Base-by-base conservation (phyloP, 2,113 vertebrate genomes). In the Paratilapia polleni region DNA sequence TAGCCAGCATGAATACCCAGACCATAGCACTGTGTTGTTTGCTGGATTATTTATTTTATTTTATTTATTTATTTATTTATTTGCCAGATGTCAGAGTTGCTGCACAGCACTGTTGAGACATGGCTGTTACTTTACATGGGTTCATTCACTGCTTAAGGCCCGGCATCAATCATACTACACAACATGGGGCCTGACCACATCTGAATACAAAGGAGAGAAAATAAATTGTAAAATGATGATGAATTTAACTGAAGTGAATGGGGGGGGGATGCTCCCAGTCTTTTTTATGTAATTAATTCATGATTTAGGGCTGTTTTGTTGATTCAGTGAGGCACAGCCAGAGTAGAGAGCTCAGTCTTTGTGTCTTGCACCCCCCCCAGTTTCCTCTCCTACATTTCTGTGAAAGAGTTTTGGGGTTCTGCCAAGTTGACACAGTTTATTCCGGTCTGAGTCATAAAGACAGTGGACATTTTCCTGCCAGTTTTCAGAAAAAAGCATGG, bases 61-160 rank as follows among this genome's bases (percentile, higher is more conserved):
- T 41, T 47, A 41, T 24, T 34, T 31, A n/a, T 52, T 34, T 60
- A 34, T 73, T 38, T 77, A 43, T 78, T 12, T 54, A 20, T 63
- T 24, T 68, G 38, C 77, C 80, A 90, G 81, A 88, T 90, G 86
- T 94, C 84, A 84, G 56, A 78, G 70, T 76, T 59, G 4, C 57
- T 81, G 59, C 79, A 28, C 20, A 6, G 47, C 54, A 24, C 62
- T 58, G 68, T 56, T 68, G 85, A 78, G 85, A 78, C 74, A 4
- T 15, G 34, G 22, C 19, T 73, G 79, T 77, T 60, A n/a, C 77
- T 82, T 86, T 76, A 57, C 70, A 61, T 36, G 70, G 59, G 63
- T 75, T 85, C 54, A 74, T 62, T 47, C 14, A 3, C 49, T 3
- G 62, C 90, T 82, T 58, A 82, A 17, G 61, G 76, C 68, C 41